A percentile compares a stretch with the other conserved stretches of the same genome.
Evolutionary conservation across 1,140 invertebrate species (phyloP).

Genomic region (Zaprionus kolodkinae): DNA sequence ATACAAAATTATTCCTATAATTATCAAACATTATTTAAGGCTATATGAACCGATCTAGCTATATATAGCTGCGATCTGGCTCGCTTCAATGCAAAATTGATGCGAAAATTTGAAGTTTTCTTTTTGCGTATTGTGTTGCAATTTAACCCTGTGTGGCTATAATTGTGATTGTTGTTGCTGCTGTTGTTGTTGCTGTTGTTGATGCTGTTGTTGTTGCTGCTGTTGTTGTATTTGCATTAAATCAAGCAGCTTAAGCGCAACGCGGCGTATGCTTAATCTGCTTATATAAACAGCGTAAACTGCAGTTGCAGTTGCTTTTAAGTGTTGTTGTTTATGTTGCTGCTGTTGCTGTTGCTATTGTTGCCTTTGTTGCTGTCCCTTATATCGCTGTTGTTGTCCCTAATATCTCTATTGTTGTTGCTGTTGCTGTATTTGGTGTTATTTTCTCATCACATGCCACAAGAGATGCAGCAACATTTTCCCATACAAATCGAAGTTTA

Average conservation of each 20-base stretch:
- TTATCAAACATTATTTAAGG: neutral
- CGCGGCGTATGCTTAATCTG: conserved; percentile 15
- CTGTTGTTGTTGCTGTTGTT: conserved; percentile 17
- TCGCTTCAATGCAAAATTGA: neutral
- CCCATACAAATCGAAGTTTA: conserved; percentile 65
- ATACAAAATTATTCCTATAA: neutral
- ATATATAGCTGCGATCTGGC: neutral
- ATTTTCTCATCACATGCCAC: conserved; percentile 57
- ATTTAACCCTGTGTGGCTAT: conserved; percentile 9
- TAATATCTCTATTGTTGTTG: conserved; percentile 16
- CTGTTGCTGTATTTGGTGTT: conserved; percentile 19
- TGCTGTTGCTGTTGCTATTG: neutral
- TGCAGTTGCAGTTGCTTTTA: neutral
- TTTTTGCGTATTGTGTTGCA: conserved; percentile 1
- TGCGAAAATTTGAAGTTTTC: neutral
- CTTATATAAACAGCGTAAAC: conserved; percentile 1
- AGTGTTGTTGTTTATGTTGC: conserved; percentile 1
- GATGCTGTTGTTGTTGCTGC: conserved; percentile 1
- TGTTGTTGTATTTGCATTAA: conserved; percentile 28
- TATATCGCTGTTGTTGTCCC: conserved; percentile 2
- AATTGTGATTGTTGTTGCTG: conserved; percentile 5
- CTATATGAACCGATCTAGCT: neutral
- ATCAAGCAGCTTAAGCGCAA: conserved; percentile 17
- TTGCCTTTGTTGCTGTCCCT: neutral
- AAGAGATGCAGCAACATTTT: conserved; percentile 64